Evolutionary conservation across 2,888 invertebrate genomes (phyloP).

Genomic region (Scrobipalpa costella): DNA sequence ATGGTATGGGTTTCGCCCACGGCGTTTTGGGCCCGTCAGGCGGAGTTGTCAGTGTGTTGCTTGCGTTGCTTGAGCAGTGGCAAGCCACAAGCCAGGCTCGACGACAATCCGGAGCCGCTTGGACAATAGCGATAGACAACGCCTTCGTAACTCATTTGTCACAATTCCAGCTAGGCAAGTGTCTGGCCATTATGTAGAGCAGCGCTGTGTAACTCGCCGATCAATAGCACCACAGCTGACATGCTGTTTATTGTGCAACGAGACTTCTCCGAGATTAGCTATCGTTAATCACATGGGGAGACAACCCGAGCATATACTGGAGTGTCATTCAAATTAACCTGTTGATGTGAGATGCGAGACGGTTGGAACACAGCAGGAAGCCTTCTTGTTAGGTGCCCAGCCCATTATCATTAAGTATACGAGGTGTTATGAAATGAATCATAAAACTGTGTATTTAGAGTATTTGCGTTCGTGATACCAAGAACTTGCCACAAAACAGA

Average conservation of each 20-base stretch:
- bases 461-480: too few relatives aligned
- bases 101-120: conserved; percentile 39
- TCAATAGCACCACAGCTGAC: conserved; percentile 46
- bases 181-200: conserved; percentile 36
- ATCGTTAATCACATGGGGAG: conserved; percentile 25
- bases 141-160: conserved; percentile 45
- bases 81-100: conserved; percentile 30
- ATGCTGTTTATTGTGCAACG: conserved; percentile 39
- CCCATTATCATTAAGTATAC: too few relatives aligned
- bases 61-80: neutral
- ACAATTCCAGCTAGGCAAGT: conserved; percentile 38
- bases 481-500: too few relatives aligned
- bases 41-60: neutral
- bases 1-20: conserved; percentile 32
- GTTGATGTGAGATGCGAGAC: conserved; percentile 19
- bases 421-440: too few relatives aligned
- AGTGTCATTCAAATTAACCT: conserved; percentile 19
- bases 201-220: conserved; percentile 42
- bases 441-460: too few relatives aligned
- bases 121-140: conserved; percentile 48
- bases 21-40: conserved; percentile 9
- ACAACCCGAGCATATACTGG: conserved; percentile 15
- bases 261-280: conserved; percentile 37
- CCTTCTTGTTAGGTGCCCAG: neutral
- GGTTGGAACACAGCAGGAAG: conserved; percentile 8